Evolutionary conservation across 92 coral and sea anemone genomes (phyloP).

Genomic region (Bergia sp.): DNA sequence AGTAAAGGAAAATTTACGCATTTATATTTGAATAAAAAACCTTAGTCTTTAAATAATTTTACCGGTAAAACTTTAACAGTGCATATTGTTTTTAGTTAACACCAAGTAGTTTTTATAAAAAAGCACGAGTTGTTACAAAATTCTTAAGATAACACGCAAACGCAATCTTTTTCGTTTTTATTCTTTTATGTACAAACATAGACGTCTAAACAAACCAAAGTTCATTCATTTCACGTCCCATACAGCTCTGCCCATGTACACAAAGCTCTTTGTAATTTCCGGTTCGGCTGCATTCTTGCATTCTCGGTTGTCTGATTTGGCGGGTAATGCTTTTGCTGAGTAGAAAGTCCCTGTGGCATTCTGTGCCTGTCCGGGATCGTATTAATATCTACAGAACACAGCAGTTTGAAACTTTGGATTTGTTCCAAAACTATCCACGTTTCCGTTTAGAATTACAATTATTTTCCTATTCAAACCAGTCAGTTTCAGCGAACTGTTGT

Average conservation of each 20-base stretch:
- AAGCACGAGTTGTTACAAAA: background rate
- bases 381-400: background rate
- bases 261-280: constrained; percentile 35
- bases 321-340: background rate
- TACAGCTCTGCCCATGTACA: background rate
- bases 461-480: no score
- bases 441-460: no score
- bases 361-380: background rate
- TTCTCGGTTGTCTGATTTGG: background rate
- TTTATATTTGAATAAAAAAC: background rate
- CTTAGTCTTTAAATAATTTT: no score
- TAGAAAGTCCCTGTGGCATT: background rate
- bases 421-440: no score
- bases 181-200: background rate
- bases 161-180: background rate
- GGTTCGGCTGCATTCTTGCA: background rate
- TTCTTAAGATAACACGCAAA: background rate
- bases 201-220: constrained; percentile 6
- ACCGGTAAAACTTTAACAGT: no score
- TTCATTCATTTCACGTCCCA: background rate
- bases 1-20: background rate
- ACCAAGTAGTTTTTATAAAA: background rate
- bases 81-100: background rate
- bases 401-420: no score
- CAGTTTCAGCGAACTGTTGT: no score